Evolutionary conservation across 2,797 vertebrate genomes (phyloP).

Genomic region (Hippopotamyrus pictus): DNA sequence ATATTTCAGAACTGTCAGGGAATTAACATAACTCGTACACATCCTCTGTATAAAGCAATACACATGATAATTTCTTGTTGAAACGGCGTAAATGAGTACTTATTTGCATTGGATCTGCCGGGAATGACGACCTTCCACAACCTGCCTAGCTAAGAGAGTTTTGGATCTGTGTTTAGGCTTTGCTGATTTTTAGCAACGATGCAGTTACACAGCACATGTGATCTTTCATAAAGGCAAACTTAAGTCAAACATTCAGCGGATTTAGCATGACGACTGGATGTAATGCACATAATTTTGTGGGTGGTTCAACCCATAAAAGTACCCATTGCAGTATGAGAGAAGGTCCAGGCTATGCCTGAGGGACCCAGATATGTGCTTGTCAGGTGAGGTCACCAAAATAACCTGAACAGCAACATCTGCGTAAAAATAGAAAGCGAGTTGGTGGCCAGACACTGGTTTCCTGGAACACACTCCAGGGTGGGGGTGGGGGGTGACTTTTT

Average conservation of each 20-base stretch:
- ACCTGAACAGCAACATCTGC: not conserved
- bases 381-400: not conserved
- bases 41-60: not conserved
- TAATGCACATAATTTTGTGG: not conserved
- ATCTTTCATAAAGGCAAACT: not conserved
- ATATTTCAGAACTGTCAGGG: not conserved
- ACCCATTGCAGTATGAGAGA: not conserved
- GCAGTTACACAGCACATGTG: not conserved
- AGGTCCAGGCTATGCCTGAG: not conserved
- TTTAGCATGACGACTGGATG: not conserved
- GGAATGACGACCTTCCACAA: not conserved
- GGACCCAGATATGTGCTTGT: not conserved
- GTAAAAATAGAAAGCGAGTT: conserved; percentile 6
- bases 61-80: not conserved
- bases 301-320: not conserved
- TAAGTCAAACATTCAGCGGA: not conserved
- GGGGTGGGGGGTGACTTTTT: not conserved
- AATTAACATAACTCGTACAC: not conserved
- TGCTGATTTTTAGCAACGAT: not conserved
- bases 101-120: not conserved
- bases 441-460: not conserved
- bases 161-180: not conserved
- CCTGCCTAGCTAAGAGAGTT: not conserved
- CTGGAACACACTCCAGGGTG: not conserved
- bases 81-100: not conserved